Base-by-base conservation (phyloP, 2,797 vertebrate genomes). In the Sebastes taczanowskii region DNA sequence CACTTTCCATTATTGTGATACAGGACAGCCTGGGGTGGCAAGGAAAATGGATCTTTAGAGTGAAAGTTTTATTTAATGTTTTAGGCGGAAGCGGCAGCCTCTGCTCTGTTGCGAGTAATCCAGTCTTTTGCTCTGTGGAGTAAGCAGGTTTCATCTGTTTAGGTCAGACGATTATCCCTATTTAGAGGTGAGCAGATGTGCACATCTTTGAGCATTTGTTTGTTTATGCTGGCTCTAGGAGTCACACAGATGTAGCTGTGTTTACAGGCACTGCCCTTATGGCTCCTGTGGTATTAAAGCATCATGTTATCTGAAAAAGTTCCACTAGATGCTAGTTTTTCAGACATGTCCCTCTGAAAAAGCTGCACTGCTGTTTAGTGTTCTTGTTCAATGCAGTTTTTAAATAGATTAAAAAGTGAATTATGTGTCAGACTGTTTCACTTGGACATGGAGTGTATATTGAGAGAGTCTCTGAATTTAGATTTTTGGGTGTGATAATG, bases 181-280 rank as follows among this genome's bases (percentile, higher is more conserved):
- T 80, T 75, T 49, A 77, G 66, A 79, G 38, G 69, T 77, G 69
- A 83, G 63, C 85, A 70, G 71, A 84, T 82, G 74, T 77, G 77
- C 75, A 34, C 61, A 49, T 69, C 59, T 78, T 63, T 68, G 18
- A 68, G 35, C 4, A 2, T 52, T 60, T 64, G 79, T 78, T 84
- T 85, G 62, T 72, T 82, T 73, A 68, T 62, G 25, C 13, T 0
- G 11, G 65, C 52, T 82, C n/a, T 11, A 72, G 49, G 27, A 69
- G 67, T 67, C n/a, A 7, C 58, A 72, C 56, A 77, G 55, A 87
- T 82, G 70, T 72, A 59, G 9, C 62, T 63, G 38, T 71, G 64
- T 82, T 86, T 68, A 34, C 72, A 55, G 53, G 53, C 60, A 25
- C 11, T 1, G 1, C 69, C 38, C 38, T 58, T 60, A 18, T 34